A percentile compares a stretch with the other conserved stretches of the same genome.
phyloP scores from a whole-genome alignment of 2,888 invertebrate species.

The Rhagonycha fulva region DNA sequence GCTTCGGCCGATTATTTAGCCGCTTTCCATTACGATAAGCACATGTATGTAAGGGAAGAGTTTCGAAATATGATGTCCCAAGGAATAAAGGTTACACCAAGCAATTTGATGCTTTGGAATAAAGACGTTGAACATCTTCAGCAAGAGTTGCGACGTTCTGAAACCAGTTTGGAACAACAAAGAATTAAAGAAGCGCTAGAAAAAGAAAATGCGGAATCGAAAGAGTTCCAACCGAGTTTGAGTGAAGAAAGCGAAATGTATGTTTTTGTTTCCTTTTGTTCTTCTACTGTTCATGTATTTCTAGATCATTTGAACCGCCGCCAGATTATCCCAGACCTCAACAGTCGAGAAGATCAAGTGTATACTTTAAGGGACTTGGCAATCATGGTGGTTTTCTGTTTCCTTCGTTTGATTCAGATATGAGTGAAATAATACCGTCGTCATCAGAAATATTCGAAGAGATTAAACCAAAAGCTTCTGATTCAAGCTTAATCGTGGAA shows the following conservation, averaged over 20 bases:
- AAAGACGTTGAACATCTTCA: slow-evolving; percentile 45
- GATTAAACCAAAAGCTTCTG: neutral
- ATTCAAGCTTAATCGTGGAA: neutral
- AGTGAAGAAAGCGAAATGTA: neutral
- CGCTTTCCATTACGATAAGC: slow-evolving; percentile 45
- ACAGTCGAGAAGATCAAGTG: neutral
- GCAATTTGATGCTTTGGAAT: slow-evolving; percentile 47
- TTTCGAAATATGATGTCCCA: slow-evolving; percentile 48
- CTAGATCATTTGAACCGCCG: neutral
- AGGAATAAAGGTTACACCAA: slow-evolving; percentile 41
- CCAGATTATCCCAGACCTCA: neutral
- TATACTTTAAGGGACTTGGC: neutral
- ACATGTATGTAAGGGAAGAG: slow-evolving; percentile 51
- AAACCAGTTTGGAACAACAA: neutral
- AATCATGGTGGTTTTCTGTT: neutral
- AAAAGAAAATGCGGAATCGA: neutral
- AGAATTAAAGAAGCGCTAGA: neutral
- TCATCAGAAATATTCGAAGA: neutral
- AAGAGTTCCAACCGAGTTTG: neutral
- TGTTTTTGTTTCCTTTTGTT: neutral
- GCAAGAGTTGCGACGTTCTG: slow-evolving; percentile 20
- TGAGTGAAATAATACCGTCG: neutral
- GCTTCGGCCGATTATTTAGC: slow-evolving; percentile 39
- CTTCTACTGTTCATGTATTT: neutral
- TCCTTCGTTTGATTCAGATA: neutral